Conservation (phyloP, 2,888 invertebrate species). For the Acheta domesticus region DNA sequence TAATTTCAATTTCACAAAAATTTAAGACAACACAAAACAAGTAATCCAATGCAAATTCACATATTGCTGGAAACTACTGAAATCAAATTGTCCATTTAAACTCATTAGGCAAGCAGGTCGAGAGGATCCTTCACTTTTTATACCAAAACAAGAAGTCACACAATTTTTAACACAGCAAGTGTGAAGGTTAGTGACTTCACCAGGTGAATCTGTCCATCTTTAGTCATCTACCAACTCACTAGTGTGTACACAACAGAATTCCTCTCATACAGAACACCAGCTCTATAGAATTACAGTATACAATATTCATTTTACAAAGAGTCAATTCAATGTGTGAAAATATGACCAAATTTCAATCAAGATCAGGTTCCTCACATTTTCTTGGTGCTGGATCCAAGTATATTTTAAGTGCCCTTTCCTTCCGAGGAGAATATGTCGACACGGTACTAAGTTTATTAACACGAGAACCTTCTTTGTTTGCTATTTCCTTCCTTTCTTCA, state of each 20-base stretch:
- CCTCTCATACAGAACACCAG: background rate
- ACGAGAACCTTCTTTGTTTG: constrained; percentile 54
- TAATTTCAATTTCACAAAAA: constrained; percentile 11
- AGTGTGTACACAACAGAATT: background rate
- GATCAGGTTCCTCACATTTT: constrained; percentile 32
- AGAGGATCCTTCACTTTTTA: background rate
- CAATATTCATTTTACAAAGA: background rate
- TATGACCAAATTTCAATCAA: constrained; percentile 32
- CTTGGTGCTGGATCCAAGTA: constrained; percentile 56
- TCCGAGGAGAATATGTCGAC: constrained; percentile 57
- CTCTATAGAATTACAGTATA: background rate
- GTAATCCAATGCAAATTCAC: background rate
- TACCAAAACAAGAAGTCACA: background rate
- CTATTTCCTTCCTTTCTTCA: constrained; percentile 61
- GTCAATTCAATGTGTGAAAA: constrained; percentile 7
- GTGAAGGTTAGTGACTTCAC: constrained; percentile 4
- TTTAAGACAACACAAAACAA: constrained; percentile 1
- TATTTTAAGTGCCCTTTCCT: constrained; percentile 70
- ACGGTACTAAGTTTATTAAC: constrained; percentile 49
- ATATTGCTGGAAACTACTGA: background rate
- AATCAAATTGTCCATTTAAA: background rate
- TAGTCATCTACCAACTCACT: constrained; percentile 3
- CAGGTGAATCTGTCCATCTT: background rate
- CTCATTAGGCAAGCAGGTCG: background rate
- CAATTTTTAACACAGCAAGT: background rate